These are phyloP conservation scores for Melangyna quadrimaculata DNA, from an alignment of 2,888 invertebrate genomes.

Conservation along the genomic window DNA sequence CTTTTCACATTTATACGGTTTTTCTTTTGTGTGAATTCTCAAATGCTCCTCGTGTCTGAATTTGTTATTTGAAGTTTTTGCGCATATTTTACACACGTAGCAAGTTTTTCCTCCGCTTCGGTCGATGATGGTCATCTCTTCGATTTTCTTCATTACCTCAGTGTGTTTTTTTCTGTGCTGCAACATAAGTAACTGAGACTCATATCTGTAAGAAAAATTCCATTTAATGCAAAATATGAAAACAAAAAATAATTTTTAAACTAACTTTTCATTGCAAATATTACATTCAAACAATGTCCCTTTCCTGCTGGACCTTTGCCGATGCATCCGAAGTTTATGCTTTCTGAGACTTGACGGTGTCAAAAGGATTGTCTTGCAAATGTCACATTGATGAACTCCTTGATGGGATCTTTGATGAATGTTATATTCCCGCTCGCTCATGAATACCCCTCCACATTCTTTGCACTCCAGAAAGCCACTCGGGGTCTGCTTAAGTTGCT, in stretches of 20 bases:
- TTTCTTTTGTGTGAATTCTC: constrained; percentile 55
- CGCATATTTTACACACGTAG: constrained; percentile 68
- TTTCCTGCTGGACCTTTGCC: constrained; percentile 3
- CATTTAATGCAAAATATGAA: background rate
- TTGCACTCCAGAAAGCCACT: constrained; percentile 62
- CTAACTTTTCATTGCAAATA: constrained; percentile 63
- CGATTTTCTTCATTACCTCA: constrained; percentile 65
- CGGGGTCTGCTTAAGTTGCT: constrained; percentile 38
- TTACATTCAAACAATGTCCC: constrained; percentile 53
- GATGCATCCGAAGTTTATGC: constrained; percentile 46
- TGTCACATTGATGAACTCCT: constrained; percentile 43
- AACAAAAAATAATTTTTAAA: background rate
- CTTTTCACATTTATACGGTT: constrained; percentile 56
- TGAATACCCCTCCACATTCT: constrained; percentile 44
- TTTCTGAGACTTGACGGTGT: constrained; percentile 37
- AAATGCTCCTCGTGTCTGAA: constrained; percentile 65
- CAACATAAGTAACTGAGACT: constrained; percentile 47
- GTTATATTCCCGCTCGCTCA: constrained; percentile 47
- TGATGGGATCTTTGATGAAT: constrained; percentile 55
- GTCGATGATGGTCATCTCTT: constrained; percentile 65
- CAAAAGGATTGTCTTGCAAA: constrained; percentile 40
- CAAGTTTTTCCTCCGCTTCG: constrained; percentile 33
- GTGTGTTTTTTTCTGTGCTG: constrained; percentile 64
- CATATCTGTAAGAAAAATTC: constrained; percentile 36
- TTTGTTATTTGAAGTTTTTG: constrained; percentile 61